Base-by-base conservation (phyloP, 2,113 vertebrate species). In the Oryzias celebensis region DNA sequence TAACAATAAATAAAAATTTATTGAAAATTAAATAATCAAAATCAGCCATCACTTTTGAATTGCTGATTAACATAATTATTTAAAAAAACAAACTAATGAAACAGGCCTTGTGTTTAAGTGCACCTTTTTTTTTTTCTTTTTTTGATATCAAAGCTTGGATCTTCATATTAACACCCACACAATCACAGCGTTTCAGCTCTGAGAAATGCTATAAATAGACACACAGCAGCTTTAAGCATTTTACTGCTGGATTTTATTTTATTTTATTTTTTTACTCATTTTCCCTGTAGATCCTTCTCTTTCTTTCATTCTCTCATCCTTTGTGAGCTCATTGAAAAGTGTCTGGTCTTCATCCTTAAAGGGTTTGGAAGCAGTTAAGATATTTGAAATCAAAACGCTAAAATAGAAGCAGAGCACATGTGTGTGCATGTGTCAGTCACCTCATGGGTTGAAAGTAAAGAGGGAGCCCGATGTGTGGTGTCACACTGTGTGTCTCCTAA, bases 91-190 rank as follows among this genome's bases (percentile, higher is more conserved):
- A n/a, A n/a, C n/a, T n/a, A n/a, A n/a, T n/a, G n/a, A n/a, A n/a
- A n/a, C n/a, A n/a, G n/a, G n/a, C n/a, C 62, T 17, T 52, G 50
- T 71, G 68, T 72, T 70, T 51, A 60, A 31, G 47, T 71, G 73
- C 46, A 62, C 26, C 8, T 36, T 36, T 60, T 56, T 60, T 67
- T 36, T 42, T 18, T 12, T 58, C 42, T 36, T 26, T 7, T 15
- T 23, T 64, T 78, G 63, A 78, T 83, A 84, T 87, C 84, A 77
- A 76, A 72, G 72, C 70, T 76, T 58, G 70, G 73, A 83, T 87
- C 72, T 82, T 73, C 73, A 82, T 81, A 77, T 86, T 81, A 85
- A 86, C 66, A 68, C 82, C 68, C 80, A 83, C 82, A 74, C 80
- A 66, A 84, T 81, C 80, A 84, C 42, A 73, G 65, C 59, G 73